Base-by-base conservation (phyloP, 2,888 invertebrate species). In the Drosophila demipolita region DNA sequence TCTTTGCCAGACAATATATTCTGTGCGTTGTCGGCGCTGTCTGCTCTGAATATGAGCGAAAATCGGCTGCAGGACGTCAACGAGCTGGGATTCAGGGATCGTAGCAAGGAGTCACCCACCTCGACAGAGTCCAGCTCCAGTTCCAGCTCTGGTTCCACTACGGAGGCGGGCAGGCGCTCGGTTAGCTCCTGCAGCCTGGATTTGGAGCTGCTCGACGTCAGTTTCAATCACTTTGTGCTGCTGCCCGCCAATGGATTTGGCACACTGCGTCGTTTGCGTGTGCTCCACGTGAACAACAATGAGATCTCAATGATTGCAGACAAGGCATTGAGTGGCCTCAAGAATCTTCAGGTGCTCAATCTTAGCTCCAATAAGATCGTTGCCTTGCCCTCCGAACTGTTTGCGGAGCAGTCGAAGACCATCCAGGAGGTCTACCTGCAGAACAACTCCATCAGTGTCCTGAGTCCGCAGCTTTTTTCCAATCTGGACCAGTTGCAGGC, bases 321-420 rank as follows among this genome's bases (percentile, higher is more conserved):
- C 92, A 95, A 96, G 88, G 97, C 98, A 1, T 94, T 98, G 66
- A 95, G 95, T 72, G 97, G 97, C 26, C 94, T 98, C 57, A 96
- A 96, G 92, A 95, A 96, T 76, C 94, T 99, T 78, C 96, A 96
- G 94, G 95, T 97, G 89, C 95, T 99, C 75, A 98, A 98, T 94
- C 94, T 99, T 64, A 97, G 98, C 38, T 96, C 97, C 89, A 99
- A 99, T 93, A 96, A 97, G 94, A 96, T 99, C 78, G 96, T 96
- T 45, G 96, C 97, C 61, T 94, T 99, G 82, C 98, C 98, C 50
- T 95, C 97, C 75, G 96, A 96, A 90, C 94, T 98, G 78, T 98
- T 98, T 91, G 95, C 95, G 91, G 97, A 97, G 93, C 95, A 96
- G 89, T 94, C 95, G 60, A 95, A 95, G 77, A 95, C 96, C 73